Evolutionary conservation across 2,888 invertebrate species (phyloP), one percentile per base, ranked within the genome.

Genomic region (Hemaris fuciformis): DNA sequence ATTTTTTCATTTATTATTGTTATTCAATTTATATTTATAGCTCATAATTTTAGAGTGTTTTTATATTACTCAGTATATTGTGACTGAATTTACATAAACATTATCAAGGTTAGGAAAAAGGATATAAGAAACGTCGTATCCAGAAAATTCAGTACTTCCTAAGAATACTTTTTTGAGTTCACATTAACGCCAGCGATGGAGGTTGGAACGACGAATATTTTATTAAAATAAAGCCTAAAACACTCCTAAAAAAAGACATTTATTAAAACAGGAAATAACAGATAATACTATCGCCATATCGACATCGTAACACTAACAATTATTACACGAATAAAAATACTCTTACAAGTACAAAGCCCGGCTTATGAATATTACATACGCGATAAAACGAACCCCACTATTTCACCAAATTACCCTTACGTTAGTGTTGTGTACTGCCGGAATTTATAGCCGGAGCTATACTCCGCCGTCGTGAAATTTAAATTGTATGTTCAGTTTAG

Each of bases 371-470:
- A 53, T 53, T 53, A 53, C 53, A 53, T 53, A 31, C 53, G 18
- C 53, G 53, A 53, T 53, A 53, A 46, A 53, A 53, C 10, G 53
- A 53, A 53, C 53, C 53, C 53, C 53, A 53, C 53, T 53, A 53
- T 53, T 53, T 53, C 31, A 53, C 31, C 31, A 53, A 53, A 53
- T 53, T 53, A 27, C 53, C 53, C 53, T 15, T 31, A 53, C 46
- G 46, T 25, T 38, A 46, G 46, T 46, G 46, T 46, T 25, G 45
- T 43, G 48, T 53, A 53, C 6, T 31, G 53, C 18, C 27, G 6
- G 10, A 53, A 53, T 53, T 53, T 53, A 53, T 53, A 27, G 31
- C 31, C 25, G 15, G 15, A 27, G n/a, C 23, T 48, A 48, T 27
- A 31, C 53, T 18, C 18, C 15, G 18, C 27, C 10, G 10, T 18